A percentile compares a stretch with the other conserved stretches of the same genome.
phyloP scores from a whole-genome alignment of 2,888 invertebrate genomes.

The Lapara coniferarum region DNA sequence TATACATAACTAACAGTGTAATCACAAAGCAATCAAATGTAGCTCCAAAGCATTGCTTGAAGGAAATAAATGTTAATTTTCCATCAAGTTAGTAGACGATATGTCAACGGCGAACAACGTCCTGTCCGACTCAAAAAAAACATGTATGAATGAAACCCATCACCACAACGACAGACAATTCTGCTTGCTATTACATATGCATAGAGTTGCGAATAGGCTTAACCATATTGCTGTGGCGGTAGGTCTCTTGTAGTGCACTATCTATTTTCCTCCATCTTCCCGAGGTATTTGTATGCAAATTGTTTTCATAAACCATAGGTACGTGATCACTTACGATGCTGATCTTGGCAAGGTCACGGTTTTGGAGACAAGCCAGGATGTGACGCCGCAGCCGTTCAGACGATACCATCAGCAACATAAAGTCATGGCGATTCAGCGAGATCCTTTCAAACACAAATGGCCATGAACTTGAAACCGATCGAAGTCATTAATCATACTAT shows the following conservation, averaged over 20 bases:
- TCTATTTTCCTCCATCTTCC: slow-evolving; percentile 51
- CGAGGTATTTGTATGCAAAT: slow-evolving; percentile 67
- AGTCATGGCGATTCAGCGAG: slow-evolving; percentile 38
- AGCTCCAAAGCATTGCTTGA: slow-evolving; percentile 47
- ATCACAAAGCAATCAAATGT: slow-evolving; percentile 45
- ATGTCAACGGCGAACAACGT: slow-evolving; percentile 36
- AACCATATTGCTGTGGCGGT: slow-evolving; percentile 20
- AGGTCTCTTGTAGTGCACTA: slow-evolving; percentile 35
- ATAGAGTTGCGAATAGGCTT: slow-evolving; percentile 32
- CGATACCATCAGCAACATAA: slow-evolving; percentile 47
- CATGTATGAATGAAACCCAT: slow-evolving; percentile 20
- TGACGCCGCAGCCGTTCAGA: slow-evolving; percentile 48
- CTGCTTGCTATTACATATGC: slow-evolving; percentile 10
- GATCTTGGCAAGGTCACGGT: slow-evolving; percentile 64
- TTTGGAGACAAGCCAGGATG: slow-evolving; percentile 68
- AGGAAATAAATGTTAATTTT: slow-evolving; percentile 54
- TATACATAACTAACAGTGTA: neutral
- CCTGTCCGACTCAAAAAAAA: slow-evolving; percentile 29
- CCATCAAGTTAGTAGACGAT: slow-evolving; percentile 49
- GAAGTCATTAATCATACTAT: slow-evolving; percentile 30
- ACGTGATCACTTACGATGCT: slow-evolving; percentile 61
- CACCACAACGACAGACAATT: slow-evolving; percentile 11
- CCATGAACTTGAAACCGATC: slow-evolving; percentile 46
- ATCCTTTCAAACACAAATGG: slow-evolving; percentile 40
- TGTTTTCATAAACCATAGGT: slow-evolving; percentile 63